Evolutionary conservation across 2,888 invertebrate genomes (phyloP), one percentile per base, ranked within the genome.

Genomic region (Xestia xanthographa): DNA sequence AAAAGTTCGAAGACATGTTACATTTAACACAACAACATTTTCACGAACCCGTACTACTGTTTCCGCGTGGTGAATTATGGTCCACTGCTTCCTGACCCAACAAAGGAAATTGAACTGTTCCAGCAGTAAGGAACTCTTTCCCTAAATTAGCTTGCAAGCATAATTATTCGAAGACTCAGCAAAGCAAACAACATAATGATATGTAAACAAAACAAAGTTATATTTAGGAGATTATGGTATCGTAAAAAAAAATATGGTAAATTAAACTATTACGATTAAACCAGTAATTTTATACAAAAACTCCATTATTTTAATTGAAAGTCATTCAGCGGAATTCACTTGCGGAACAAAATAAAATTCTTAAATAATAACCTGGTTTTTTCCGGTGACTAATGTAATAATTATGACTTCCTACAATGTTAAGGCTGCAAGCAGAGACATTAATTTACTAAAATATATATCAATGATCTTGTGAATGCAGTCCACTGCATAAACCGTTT

Each of bases 291-390:
- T 34, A 60, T 20, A 20, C 29, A 34, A 60, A 29, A 12, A 53
- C 4, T 1, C 9, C 12, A 26, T 8, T 2, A 22, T 43, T 66
- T 43, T 50, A 22, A n/a, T 17, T 72, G 43, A 73, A 73, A 50
- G 50, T 29, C 43, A 56, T 45, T 50, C 34, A 41, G 4, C 17
- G 6, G 29, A 34, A 80, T 6, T 29, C 14, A 43, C 6, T 41
- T 34, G 29, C 75, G 77, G 76, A 82, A 77, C 48, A 9, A 41
- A 45, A 65, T 48, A n/a, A 48, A 56, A 48, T 82, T 62, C 38
- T 38, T 53, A 45, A 43, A 14, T 45, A 38, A 29, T n/a, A 1
- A 20, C n/a, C 22, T 41, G 29, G 8, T 56, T 75, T 62, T 56
- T 65, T 26, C 48, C 82, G 34, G 26, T 34, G 12, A 38, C 34